Base-by-base conservation (phyloP, 2,113 vertebrate species). In the Henicopernis longicauda region DNA sequence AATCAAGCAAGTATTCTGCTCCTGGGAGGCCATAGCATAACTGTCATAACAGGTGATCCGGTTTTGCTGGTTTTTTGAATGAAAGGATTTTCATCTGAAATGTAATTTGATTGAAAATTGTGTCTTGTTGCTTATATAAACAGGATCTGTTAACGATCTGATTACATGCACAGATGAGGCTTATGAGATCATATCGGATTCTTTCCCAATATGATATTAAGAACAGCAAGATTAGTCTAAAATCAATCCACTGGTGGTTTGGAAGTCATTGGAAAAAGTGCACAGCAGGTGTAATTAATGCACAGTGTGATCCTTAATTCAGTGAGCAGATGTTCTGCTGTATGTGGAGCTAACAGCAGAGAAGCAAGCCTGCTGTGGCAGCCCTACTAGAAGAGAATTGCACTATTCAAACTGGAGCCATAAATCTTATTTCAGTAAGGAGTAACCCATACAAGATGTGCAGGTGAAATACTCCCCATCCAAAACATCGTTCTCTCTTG, bases 281-380 rank as follows among this genome's bases (percentile, higher is more conserved):
- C 92, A 81, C 96, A 96, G 96, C 90, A 92, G 79, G 96, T 96
- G 82, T 93, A 92, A 88, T 96, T 90, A 97, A 88, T 77, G 67
- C 95, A 58, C 88, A 94, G 82, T 66, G 76, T 93, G 88, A 77
- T 88, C 66, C 59, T 92, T 93, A 94, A 93, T 91, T 90, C 71
- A 91, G 92, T 22, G 84, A 97, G 82, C 95, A 95, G 95, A 91
- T 96, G 95, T 94, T 95, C 70, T 93, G 73, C 90, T 94, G 26
- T 80, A 14, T 80, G 62, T 69, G 79, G 74, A 91, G 55, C 42
- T 90, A 69, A 72, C 40, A 85, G 78, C 66, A 77, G 91, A 70
- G 44, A 77, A 83, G 42, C 44, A 77, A 54, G 54, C 84, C 71
- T 92, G 70, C 71, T 88, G 94, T 59, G 84, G 62, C 45, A 90